Percentiles rank a stretch among this genome's conserved stretches.
Evolutionary conservation across 2,113 vertebrate species (phyloP).

Genomic region (Saguinus midas): DNA sequence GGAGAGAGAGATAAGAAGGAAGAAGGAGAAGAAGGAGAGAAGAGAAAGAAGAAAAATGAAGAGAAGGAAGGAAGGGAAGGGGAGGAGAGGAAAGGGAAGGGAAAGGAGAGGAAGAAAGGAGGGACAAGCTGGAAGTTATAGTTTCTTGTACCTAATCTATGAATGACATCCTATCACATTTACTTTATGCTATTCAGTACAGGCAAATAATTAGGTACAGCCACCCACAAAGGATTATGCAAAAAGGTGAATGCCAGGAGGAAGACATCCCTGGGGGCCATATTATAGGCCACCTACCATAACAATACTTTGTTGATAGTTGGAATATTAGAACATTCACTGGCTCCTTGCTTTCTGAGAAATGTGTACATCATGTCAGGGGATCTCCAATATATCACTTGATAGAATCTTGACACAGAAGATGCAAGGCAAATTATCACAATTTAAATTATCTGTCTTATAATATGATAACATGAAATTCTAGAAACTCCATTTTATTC

Average conservation of each 20-base stretch:
- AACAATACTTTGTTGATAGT: background rate
- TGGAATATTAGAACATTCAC: background rate
- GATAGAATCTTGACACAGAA: background rate
- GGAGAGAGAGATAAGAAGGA: rapidly evolving
- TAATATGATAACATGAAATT: background rate
- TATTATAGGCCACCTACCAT: background rate
- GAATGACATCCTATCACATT: background rate
- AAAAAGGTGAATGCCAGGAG: background rate
- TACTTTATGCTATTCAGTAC: background rate
- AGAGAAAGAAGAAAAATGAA: too few relatives aligned
- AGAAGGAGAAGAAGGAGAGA: too few relatives aligned
- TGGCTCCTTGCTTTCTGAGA: background rate
- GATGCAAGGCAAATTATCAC: background rate
- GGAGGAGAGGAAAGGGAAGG: too few relatives aligned
- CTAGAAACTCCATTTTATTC: background rate
- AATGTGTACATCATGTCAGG: background rate
- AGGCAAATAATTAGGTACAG: background rate
- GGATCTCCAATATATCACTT: background rate
- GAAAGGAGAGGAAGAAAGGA: too few relatives aligned
- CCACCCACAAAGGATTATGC: background rate
- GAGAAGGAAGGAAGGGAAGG: too few relatives aligned
- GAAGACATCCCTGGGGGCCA: background rate
- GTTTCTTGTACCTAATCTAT: background rate
- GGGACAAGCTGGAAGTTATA: background rate
- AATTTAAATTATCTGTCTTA: background rate